Percentiles rank a stretch among this genome's conserved stretches.
Evolutionary conservation across 2,888 invertebrate genomes (phyloP).

Genomic region (Volucella inflata): DNA sequence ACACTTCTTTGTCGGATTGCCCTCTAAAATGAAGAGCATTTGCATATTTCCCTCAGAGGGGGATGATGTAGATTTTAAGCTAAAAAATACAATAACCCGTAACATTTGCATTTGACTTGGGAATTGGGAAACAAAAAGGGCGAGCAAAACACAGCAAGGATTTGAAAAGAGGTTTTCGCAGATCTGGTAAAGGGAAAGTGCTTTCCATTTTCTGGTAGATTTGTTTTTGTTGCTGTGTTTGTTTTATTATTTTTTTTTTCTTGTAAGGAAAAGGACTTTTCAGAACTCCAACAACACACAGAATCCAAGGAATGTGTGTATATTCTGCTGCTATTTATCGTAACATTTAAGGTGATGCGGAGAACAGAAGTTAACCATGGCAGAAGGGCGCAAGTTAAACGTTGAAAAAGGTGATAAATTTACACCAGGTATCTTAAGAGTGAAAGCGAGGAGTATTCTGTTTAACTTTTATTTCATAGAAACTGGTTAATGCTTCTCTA

Average conservation of each 20-base stretch:
- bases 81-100: slow-evolving; percentile 59
- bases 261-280: no score
- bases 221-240: slow-evolving; percentile 54
- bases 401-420: slow-evolving; percentile 74
- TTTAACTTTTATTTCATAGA: slow-evolving; percentile 32
- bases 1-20: slow-evolving; percentile 62
- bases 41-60: slow-evolving; percentile 53
- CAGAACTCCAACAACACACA: no score
- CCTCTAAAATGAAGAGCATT: slow-evolving; percentile 60
- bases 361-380: slow-evolving; percentile 22
- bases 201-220: slow-evolving; percentile 74
- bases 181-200: slow-evolving; percentile 34
- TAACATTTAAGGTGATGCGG: slow-evolving; percentile 61
- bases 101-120: slow-evolving; percentile 66
- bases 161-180: not conserved
- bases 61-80: slow-evolving; percentile 20
- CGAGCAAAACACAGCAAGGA: not conserved
- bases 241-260: no score
- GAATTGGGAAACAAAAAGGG: slow-evolving; percentile 16
- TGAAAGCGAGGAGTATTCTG: slow-evolving; percentile 32
- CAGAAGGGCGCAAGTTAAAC: slow-evolving; percentile 50
- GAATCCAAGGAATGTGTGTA: slow-evolving; percentile 34
- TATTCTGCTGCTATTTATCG: slow-evolving; percentile 69
- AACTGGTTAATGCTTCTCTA: slow-evolving; percentile 50
- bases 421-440: slow-evolving; percentile 34